phyloP scores from a whole-genome alignment of 2,888 invertebrate species.

The Galeopsomyia nigrocyanea region DNA sequence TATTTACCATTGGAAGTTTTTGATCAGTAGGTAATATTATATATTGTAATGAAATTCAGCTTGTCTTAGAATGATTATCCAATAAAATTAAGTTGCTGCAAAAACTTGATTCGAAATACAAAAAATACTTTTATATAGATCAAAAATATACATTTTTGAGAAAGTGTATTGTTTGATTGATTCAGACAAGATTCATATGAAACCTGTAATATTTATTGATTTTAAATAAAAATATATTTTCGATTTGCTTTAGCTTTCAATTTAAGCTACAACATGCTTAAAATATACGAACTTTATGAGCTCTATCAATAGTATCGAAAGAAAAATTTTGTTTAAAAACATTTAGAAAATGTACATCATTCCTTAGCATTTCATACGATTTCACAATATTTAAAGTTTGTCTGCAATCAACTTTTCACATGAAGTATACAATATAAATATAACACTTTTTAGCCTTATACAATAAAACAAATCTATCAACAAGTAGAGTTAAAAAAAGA shows the following conservation, averaged over 20 bases:
- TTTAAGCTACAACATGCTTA: too few species aligned
- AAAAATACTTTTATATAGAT: constrained; percentile 13
- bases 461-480: constrained; percentile 33
- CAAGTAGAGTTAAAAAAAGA: constrained; percentile 4
- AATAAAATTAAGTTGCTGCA: not conserved
- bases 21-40: constrained; percentile 5
- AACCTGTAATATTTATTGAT: not conserved
- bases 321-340: constrained; percentile 34
- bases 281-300: constrained; percentile 28
- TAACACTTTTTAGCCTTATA: constrained; percentile 20
- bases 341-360: constrained; percentile 38
- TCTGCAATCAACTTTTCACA: constrained; percentile 23
- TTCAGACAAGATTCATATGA: constrained; percentile 5
- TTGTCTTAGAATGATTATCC: not conserved
- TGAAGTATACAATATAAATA: constrained; percentile 37
- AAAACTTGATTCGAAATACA: constrained; percentile 12
- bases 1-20: constrained; percentile 32
- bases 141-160: constrained; percentile 13
- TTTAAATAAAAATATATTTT: constrained; percentile 8
- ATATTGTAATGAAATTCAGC: constrained; percentile 14
- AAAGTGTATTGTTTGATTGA: constrained; percentile 2
- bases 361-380: constrained; percentile 26
- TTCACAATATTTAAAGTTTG: constrained; percentile 35
- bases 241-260: not conserved
- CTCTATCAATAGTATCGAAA: constrained; percentile 22